Base-by-base conservation (phyloP, 2,797 vertebrate genomes). In the Gadopsis bispinosus region DNA sequence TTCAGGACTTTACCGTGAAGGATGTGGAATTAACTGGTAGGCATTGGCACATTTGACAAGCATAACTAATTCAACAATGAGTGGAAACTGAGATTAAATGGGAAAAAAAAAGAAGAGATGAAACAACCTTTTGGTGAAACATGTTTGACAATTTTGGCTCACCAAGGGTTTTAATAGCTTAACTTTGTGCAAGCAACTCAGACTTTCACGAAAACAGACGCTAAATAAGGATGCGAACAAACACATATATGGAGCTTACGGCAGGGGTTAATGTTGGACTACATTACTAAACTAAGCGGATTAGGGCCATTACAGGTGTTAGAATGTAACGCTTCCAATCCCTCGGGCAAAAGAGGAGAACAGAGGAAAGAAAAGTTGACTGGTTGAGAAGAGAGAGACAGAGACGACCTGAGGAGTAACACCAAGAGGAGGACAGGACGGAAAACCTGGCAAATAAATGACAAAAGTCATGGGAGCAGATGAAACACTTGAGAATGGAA, bases 231-330 rank as follows among this genome's bases (percentile, higher is more conserved):
- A 50, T 43, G 60, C 45, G 79, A 70, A 73, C 17, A 26, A 26
- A 73, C 17, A 59, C 29, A 60, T 58, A 58, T 29, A 58, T 35
- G 65, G 29, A 65, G n/a, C 63, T 76, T 41, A 43, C 62, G 71
- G 73, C 22, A 19, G 47, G 77, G 75, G 87, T 88, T 85, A 89
- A 89, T 77, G 73, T 86, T 69, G 56, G 83, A 73, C 76, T 70
- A 69, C 75, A 77, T 85, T 70, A 82, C 75, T 67, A 41, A 81
- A 48, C 69, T 88, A 90, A 92, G 79, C 69, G 69, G 89, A 92
- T 91, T 91, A 92, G 65, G 48, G 74, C 70, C 80, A 89, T 88
- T 87, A 87, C 69, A 90, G 58, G 67, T 55, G 73, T 59, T 83
- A 82, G 72, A 87, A 85, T 81, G 81, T 58, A 83, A 83, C 1